Percentiles rank a stretch among this genome's conserved stretches.
Conservation (phyloP, 2,888 invertebrate genomes). For the Meandrusa payeni region DNA sequence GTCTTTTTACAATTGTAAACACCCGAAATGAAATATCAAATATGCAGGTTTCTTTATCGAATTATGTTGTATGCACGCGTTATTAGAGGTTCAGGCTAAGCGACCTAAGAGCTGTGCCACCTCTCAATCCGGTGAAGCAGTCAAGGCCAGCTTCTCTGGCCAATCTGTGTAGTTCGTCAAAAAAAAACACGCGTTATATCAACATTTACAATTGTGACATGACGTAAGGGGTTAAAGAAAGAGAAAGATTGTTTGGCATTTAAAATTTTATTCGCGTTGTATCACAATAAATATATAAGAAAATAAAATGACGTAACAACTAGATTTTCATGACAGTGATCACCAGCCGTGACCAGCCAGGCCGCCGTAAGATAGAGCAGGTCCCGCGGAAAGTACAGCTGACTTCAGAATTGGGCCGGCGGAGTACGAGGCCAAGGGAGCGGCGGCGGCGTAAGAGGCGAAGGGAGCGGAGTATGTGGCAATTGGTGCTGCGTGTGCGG, state of each 20-base stretch:
- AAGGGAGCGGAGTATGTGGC: slow-evolving; percentile 35
- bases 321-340: slow-evolving; percentile 58
- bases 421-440: slow-evolving; percentile 27
- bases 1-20: no score
- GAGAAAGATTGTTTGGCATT: slow-evolving; percentile 30
- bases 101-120: no score
- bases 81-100: no score
- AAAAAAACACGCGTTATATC: no score
- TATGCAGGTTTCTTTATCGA: no score
- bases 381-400: slow-evolving; percentile 27
- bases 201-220: no score
- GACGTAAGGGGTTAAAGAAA: no score
- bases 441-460: slow-evolving; percentile 35
- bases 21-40: no score
- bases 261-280: slow-evolving; percentile 59
- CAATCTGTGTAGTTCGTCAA: no score
- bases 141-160: no score
- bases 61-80: no score
- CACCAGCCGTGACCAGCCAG: slow-evolving; percentile 84
- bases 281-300: slow-evolving; percentile 65
- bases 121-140: no score
- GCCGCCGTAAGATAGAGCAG: slow-evolving; percentile 83
- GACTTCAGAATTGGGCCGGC: slow-evolving; percentile 37
- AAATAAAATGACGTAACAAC: slow-evolving; percentile 47
- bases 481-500: slow-evolving; percentile 34